Base-by-base conservation (phyloP, 1,140 invertebrate genomes). In the Mya arenaria region DNA sequence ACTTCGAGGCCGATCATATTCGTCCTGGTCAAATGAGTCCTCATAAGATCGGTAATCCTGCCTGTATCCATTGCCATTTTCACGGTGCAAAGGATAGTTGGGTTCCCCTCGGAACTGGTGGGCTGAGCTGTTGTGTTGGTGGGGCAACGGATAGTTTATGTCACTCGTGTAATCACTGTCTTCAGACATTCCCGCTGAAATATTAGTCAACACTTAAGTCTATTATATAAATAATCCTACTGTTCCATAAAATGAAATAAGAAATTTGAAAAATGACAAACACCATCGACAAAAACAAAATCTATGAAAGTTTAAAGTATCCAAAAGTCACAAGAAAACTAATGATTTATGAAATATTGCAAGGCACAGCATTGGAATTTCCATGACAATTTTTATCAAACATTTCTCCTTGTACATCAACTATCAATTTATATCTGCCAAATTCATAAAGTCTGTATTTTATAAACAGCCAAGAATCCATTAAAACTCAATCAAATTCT, bases 151-250 rank as follows among this genome's bases (percentile, higher is more conserved):
- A 94, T 97, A 99, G 94, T 98, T 99, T 88, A 98, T 95, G 93
- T 99, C 98, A 74, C 97, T 97, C 37, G 98, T 99, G 93, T 99
- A 99, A 93, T 99, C 98, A 86, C 96, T 97, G 94, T 98, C 98
- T 94, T 99, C 98, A 30, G 97, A 99, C 92, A 98, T 97, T 62
- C 97, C 97, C 89, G 97, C 97, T 98, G 94, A 37, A 87, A 83
- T 4, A 36, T 37, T 41, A 60, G 65, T 60, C 55, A 13, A 0
- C 5, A 4, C 19, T 48, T 23, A 34, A 48, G 60, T 66, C 1
- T n/a, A n/a, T n/a, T n/a, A 56, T 34, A 56, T 10, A 28, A 32
- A 48, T 19, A n/a, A n/a, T n/a, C n/a, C n/a, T n/a, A n/a, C n/a
- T n/a, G n/a, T n/a, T n/a, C n/a, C n/a, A n/a, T n/a, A n/a, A n/a